Base-by-base conservation (phyloP, 1,140 invertebrate species). In the Lanistes nyassanus region DNA sequence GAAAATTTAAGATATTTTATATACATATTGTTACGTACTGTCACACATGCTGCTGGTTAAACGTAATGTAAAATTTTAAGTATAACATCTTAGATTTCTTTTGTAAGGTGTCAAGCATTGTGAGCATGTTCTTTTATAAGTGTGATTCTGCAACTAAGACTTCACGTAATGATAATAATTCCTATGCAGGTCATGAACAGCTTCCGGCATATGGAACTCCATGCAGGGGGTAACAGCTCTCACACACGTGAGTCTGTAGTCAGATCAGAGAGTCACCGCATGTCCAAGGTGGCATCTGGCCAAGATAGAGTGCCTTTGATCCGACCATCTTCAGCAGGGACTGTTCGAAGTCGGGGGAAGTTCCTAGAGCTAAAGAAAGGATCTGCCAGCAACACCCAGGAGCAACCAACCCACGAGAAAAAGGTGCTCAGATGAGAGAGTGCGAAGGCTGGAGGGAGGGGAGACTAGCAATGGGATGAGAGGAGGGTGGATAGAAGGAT, bases 201-300 rank as follows among this genome's bases (percentile, higher is more conserved):
- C 42, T 83, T 86, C 67, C 77, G 76, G 37, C 80, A 86, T 51
- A 86, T 86, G 84, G 84, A 85, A 70, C 80, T 86, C 21, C 84
- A 84, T 76, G 82, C 82, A 6, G 60, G 76, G 16, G 70, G 64
- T 23, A n/a, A n/a, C 29, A 60, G 55, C 34, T n/a, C 37, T 2
- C 53, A 72, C 9, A 0, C 47, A 26, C 53, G 56, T 29, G 70
- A 72, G 56, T 55, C 70, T 34, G 36, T 72, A 55, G 55, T 72
- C 31, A 21, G 34, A 11, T 72, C 70, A 21, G 70, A 72, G 53
- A 72, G 70, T 62, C 70, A 72, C 31, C 70, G 70, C 4, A 55
- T 72, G 55, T 36, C 55, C 31, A 60, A 62, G 26, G 70, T 72
- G 34, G 68, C n/a, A 11, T 23, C 66, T 3, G 64, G 26, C 23